Base-by-base conservation (phyloP, 1,140 invertebrate genomes). In the Acromyrmex echinatior region DNA sequence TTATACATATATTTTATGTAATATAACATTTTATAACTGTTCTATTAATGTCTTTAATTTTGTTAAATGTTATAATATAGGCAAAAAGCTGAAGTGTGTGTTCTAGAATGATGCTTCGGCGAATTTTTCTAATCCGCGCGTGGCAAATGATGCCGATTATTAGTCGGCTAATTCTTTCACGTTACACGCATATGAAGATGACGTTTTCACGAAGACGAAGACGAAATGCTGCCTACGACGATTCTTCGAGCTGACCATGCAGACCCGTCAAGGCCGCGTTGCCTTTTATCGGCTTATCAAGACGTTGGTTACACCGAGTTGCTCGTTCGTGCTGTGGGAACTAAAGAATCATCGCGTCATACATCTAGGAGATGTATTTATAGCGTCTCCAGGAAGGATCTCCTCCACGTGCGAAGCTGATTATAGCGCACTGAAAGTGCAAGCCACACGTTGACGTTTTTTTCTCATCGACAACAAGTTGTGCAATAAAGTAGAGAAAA, bases 291-390 rank as follows among this genome's bases (percentile, higher is more conserved):
- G 77, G 21, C 84, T 91, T 91, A 92, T 90, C 88, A 70, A 78
- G 56, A 78, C 28, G 58, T 65, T 70, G 71, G 49, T 85, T 62
- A 70, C 35, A 56, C 81, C 82, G 79, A 78, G 80, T 73, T 49
- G 88, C 65, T 49, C 73, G 25, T 74, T 58, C 58, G 56, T 62
- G 76, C 39, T 90, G 89, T 92, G 92, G 86, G 92, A 92, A 92
- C 92, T 70, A 71, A 86, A 71, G 84, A 89, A 92, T 92, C 91
- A 92, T 90, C 90, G 78, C 86, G 89, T 92, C 90, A 92, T 81
- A 88, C 82, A 79, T 91, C 88, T 68, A 62, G 51, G 87, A 90
- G 81, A 53, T 74, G 68, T 92, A 92, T 92, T 92, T 92, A 92
- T 92, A 92, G 90, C 84, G n/a, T 3, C 89, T 91, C 90, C 58